Evolutionary conservation across 2,888 invertebrate genomes (phyloP).

Genomic region (Hypomecis punctinalis): DNA sequence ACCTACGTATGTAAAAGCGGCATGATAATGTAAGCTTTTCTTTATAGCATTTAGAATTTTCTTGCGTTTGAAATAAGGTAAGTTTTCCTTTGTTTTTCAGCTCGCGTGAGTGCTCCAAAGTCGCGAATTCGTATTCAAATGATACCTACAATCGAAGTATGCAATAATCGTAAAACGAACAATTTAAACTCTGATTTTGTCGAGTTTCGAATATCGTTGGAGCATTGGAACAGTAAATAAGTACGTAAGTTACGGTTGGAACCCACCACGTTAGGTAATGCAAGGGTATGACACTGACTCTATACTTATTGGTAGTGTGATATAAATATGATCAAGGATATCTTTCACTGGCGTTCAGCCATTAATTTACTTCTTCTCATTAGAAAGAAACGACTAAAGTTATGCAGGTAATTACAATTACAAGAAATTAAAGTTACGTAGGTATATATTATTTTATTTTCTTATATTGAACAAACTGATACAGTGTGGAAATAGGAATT

Average conservation of each 20-base stretch:
- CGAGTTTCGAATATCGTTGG: conserved; percentile 66
- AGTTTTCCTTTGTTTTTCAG: conserved; percentile 38
- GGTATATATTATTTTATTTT: too few relatives aligned
- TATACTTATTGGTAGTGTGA: too few relatives aligned
- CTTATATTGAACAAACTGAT: too few relatives aligned
- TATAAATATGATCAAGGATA: too few relatives aligned
- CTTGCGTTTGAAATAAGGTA: neutral
- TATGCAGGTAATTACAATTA: too few relatives aligned
- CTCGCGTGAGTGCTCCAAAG: conserved; percentile 66
- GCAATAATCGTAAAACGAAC: conserved; percentile 77
- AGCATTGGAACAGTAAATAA: conserved; percentile 59
- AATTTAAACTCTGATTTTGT: conserved; percentile 77
- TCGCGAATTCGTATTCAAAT: conserved; percentile 77
- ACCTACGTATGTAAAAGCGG: conserved; percentile 55
- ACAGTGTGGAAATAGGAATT: too few relatives aligned
- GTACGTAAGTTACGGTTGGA: conserved; percentile 27
- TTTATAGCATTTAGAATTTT: conserved; percentile 35
- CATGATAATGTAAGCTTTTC: conserved; percentile 36
- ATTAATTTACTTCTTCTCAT: too few relatives aligned
- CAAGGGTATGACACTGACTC: neutral
- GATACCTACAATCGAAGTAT: conserved; percentile 75
- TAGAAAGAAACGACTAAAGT: too few relatives aligned
- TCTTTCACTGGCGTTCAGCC: too few relatives aligned
- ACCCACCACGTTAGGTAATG: conserved; percentile 11
- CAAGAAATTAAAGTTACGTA: too few relatives aligned